A percentile compares a stretch with the other conserved stretches of the same genome.
These are phyloP conservation scores for Helicoverpa armigera DNA, from an alignment of 1,140 invertebrate species.

Conservation along the genomic window DNA sequence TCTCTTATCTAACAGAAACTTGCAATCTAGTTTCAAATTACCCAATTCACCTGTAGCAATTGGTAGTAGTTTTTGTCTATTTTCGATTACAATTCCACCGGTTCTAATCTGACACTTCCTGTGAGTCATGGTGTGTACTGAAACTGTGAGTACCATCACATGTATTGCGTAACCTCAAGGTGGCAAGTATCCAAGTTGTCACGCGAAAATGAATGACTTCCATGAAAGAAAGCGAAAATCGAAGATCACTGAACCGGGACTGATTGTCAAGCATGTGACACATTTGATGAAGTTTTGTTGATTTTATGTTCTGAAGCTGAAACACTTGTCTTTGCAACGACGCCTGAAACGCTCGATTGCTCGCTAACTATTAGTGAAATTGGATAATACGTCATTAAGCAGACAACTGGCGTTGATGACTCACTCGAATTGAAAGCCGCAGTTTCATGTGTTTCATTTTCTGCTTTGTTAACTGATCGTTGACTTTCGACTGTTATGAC, in stretches of 20 bases:
- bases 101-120: conserved; percentile 61
- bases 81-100: conserved; percentile 55
- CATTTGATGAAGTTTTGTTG: neutral
- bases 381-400: conserved; percentile 53
- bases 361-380: conserved; percentile 59
- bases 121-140: conserved; percentile 56
- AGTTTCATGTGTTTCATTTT: conserved; percentile 53
- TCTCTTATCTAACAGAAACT: conserved; percentile 74
- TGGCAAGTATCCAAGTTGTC: conserved; percentile 66
- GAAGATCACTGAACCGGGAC: conserved; percentile 3
- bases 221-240: conserved; percentile 66
- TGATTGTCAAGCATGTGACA: neutral
- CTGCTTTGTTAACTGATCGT: conserved; percentile 52
- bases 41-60: conserved; percentile 64
- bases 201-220: conserved; percentile 60
- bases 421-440: conserved; percentile 47
- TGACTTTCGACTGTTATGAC: conserved; percentile 42
- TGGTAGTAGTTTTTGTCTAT: conserved; percentile 61
- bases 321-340: conserved; percentile 18
- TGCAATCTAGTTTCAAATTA: conserved; percentile 71
- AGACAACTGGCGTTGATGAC: conserved; percentile 53
- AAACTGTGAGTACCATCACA: conserved; percentile 45
- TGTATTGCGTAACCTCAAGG: conserved; percentile 62
- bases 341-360: conserved; percentile 52
- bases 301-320: neutral